Conservation (phyloP, 2,888 invertebrate species). For the Cetonia aurata region DNA sequence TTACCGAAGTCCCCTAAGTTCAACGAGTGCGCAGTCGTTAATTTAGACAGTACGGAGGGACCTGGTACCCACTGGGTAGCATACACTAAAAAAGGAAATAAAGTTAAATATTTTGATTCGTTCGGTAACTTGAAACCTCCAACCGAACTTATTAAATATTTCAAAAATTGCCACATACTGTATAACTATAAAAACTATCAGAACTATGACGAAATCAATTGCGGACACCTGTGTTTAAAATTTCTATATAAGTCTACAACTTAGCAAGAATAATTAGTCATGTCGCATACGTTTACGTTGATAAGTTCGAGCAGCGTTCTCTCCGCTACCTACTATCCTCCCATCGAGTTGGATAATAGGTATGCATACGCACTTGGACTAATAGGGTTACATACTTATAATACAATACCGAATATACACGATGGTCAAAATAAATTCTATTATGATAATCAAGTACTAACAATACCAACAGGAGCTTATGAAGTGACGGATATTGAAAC, state of each 20-base stretch:
- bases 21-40: not conserved
- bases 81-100: too few relatives aligned
- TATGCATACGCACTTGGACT: too few relatives aligned
- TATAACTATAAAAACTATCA: not conserved
- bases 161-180: not conserved
- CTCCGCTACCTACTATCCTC: not conserved
- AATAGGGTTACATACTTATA: not conserved
- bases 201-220: not conserved
- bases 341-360: slow-evolving; percentile 2
- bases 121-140: too few relatives aligned
- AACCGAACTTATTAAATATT: too few relatives aligned
- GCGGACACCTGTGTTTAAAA: too few relatives aligned
- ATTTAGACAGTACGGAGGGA: too few relatives aligned
- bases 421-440: not conserved
- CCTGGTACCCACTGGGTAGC: not conserved
- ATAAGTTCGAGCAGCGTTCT: not conserved
- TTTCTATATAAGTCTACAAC: too few relatives aligned
- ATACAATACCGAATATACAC: not conserved
- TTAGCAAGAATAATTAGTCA: not conserved
- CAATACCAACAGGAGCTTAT: slow-evolving; percentile 57
- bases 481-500: slow-evolving; percentile 57
- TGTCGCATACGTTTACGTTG: too few relatives aligned
- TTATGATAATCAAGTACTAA: slow-evolving; percentile 45
- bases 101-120: too few relatives aligned
- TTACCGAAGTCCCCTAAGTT: too few relatives aligned